phyloP scores from a whole-genome alignment of 2,797 vertebrate species.

The Chelidonichthys spinosus region DNA sequence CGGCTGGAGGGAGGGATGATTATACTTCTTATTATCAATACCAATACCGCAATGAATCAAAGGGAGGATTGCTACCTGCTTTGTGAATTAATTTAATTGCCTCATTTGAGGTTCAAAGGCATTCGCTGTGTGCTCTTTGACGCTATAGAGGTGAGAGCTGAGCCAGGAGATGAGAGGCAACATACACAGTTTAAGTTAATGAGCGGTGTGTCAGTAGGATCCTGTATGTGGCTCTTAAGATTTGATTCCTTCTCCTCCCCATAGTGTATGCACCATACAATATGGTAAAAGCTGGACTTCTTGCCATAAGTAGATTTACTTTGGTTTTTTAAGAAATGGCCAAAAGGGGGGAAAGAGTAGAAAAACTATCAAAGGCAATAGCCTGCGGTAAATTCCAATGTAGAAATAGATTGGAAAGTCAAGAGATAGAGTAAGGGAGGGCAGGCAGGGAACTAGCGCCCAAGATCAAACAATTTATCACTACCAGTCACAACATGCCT shows the following conservation, averaged over 20 bases:
- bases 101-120: slow-evolving; percentile 48
- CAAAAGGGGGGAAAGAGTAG: background rate
- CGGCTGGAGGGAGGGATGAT: slow-evolving; percentile 42
- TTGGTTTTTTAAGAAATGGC: slow-evolving; percentile 40
- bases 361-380: slow-evolving; percentile 60
- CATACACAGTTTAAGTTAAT: slow-evolving; percentile 17
- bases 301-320: slow-evolving; percentile 49
- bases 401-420: slow-evolving; percentile 63
- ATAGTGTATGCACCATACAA: slow-evolving; percentile 3
- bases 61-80: slow-evolving; percentile 37
- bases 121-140: slow-evolving; percentile 39
- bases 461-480: slow-evolving; percentile 81
- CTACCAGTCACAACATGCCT: slow-evolving; percentile 77
- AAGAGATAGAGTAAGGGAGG: slow-evolving; percentile 49
- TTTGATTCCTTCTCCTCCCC: slow-evolving; percentile 31
- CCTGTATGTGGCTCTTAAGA: background rate
- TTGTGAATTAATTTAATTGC: slow-evolving; percentile 44
- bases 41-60: slow-evolving; percentile 45
- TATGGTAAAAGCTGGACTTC: slow-evolving; percentile 34
- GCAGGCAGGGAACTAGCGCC: slow-evolving; percentile 51
- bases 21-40: slow-evolving; percentile 46
- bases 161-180: slow-evolving; percentile 25
- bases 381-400: slow-evolving; percentile 61
- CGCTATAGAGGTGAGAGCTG: slow-evolving; percentile 15
- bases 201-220: slow-evolving; percentile 9